Percentiles rank a stretch among this genome's conserved stretches.
phyloP scores from a whole-genome alignment of 2,113 vertebrate genomes.

The Dasyornis broadbenti region DNA sequence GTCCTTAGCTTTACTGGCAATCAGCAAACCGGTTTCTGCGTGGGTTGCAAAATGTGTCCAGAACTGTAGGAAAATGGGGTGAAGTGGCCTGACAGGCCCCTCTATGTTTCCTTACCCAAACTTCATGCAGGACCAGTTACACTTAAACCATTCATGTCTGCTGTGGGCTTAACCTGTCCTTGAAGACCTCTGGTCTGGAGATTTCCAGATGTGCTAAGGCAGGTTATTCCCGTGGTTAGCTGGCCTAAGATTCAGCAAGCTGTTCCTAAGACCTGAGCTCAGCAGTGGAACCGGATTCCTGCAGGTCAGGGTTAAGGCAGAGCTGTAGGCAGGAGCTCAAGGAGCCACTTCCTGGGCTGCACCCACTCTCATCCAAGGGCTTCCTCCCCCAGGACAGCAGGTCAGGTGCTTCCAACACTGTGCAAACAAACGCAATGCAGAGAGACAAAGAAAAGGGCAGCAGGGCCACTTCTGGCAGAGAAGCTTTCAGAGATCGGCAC shows the following conservation, averaged over 20 bases:
- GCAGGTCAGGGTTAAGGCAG: neutral
- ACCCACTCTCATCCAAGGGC: neutral
- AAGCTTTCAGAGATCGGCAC: neutral
- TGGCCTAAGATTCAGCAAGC: neutral
- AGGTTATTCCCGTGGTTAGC: neutral
- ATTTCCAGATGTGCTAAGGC: neutral
- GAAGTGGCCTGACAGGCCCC: neutral
- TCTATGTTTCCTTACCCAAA: neutral
- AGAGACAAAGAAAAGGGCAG: constrained; percentile 29
- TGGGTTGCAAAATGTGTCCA: neutral
- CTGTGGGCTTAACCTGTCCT: neutral
- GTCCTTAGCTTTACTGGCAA: neutral
- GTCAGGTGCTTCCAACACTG: neutral
- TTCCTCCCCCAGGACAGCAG: neutral
- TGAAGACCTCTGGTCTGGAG: neutral
- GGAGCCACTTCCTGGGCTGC: neutral
- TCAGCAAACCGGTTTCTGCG: neutral
- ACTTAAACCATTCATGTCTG: neutral
- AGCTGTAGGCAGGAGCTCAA: neutral
- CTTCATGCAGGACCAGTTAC: neutral
- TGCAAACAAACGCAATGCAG: neutral
- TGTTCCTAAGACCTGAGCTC: neutral
- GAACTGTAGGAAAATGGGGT: neutral
- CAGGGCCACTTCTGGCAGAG: neutral
- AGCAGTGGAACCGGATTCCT: neutral